These are phyloP conservation scores for Erethizon dorsatum DNA, from an alignment of 2,797 vertebrate species.

Conservation along the genomic window DNA sequence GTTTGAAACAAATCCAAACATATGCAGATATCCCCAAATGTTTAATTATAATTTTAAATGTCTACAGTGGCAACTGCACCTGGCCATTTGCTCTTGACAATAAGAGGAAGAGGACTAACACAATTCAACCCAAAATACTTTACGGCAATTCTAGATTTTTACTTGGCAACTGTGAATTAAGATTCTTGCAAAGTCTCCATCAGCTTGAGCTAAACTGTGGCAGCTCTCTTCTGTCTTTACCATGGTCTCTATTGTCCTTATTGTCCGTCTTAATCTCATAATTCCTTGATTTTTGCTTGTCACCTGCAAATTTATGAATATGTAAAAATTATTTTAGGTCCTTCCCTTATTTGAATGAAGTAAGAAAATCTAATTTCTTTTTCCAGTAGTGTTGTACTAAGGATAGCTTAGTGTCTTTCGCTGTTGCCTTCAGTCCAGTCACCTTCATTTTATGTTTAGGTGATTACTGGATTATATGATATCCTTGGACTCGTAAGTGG, in stretches of 20 bases:
- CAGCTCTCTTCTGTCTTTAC: neutral
- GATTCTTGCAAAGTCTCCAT: neutral
- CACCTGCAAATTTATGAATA: neutral
- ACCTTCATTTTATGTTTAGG: neutral
- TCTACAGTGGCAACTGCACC: neutral
- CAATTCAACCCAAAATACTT: neutral
- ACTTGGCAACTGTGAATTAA: no score
- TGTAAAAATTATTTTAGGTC: neutral
- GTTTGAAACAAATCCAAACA: neutral
- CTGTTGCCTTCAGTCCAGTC: neutral
- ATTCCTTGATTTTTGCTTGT: neutral
- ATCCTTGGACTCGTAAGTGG: neutral
- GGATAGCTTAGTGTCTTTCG: neutral
- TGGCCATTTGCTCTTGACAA: neutral
- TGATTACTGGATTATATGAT: neutral
- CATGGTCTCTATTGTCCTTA: neutral
- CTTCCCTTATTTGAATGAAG: neutral
- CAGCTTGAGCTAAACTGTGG: neutral
- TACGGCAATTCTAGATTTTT: neutral
- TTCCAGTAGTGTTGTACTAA: neutral
- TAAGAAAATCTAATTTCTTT: neutral
- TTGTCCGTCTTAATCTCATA: neutral
- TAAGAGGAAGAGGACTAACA: neutral
- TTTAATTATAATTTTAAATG: neutral
- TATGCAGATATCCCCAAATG: neutral